phyloP scores from a whole-genome alignment of 2,113 vertebrate species.

The Calyptomena viridis region DNA sequence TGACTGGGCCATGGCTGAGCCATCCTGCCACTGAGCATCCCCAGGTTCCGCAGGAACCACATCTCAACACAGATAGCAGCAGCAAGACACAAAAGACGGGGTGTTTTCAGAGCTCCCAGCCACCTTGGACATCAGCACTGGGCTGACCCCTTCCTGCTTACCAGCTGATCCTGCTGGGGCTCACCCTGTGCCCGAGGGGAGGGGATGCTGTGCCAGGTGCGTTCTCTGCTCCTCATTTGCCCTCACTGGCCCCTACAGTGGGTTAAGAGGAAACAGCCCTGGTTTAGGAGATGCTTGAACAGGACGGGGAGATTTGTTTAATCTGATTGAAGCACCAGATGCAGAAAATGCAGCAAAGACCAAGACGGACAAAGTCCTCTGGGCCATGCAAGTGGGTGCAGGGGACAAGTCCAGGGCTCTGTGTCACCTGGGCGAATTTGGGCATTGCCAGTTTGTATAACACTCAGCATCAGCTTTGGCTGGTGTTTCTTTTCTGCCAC shows the following conservation, averaged over 20 bases:
- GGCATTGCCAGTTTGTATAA: neutral
- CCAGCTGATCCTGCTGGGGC: neutral
- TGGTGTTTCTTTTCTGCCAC: neutral
- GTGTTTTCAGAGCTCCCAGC: neutral
- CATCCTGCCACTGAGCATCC: rapidly evolving
- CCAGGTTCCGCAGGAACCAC: rapidly evolving
- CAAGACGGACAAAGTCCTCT: neutral
- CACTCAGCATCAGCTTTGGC: neutral
- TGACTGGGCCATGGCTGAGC: neutral
- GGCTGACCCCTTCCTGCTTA: neutral
- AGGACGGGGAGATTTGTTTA: neutral
- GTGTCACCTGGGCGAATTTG: neutral
- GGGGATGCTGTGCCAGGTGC: neutral
- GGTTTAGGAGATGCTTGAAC: neutral
- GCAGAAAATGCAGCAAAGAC: neutral
- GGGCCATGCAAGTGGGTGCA: neutral
- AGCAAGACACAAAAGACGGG: neutral
- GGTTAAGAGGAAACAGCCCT: neutral
- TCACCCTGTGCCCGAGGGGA: neutral
- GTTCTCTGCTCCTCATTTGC: neutral
- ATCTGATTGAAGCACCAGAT: neutral
- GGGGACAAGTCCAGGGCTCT: neutral
- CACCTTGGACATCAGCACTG: neutral
- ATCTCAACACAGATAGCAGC: rapidly evolving
- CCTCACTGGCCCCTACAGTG: too few relatives aligned